Evolutionary conservation across 92 coral and sea anemone genomes (phyloP).

Genomic region (Parazoanthus darwini): DNA sequence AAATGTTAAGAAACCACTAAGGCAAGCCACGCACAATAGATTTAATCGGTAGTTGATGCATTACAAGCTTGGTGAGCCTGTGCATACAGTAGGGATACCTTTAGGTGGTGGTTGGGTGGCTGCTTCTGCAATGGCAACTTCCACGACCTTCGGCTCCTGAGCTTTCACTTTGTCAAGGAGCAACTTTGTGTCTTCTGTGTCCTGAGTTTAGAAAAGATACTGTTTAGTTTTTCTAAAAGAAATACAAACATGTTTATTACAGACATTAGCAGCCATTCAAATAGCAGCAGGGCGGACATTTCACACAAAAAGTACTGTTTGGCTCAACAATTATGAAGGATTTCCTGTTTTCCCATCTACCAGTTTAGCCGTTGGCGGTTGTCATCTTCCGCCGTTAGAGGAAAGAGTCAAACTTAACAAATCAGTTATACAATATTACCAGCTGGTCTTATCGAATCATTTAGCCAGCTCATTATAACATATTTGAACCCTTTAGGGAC

Average conservation of each 20-base stretch:
- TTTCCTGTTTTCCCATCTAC: too few species aligned
- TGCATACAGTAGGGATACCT: slow-evolving; percentile 6
- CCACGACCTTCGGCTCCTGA: slow-evolving; percentile 19
- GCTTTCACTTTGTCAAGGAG: slow-evolving; percentile 26
- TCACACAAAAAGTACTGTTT: too few species aligned
- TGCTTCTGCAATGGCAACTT: slow-evolving; percentile 33
- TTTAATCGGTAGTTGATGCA: background rate
- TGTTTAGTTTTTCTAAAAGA: background rate
- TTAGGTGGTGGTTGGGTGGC: background rate
- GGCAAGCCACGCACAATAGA: background rate
- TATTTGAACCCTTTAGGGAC: too few species aligned
- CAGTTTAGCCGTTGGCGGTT: too few species aligned
- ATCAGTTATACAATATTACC: too few species aligned
- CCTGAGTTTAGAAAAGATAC: background rate
- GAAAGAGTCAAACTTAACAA: too few species aligned
- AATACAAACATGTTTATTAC: background rate
- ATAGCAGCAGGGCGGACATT: too few species aligned
- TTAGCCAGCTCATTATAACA: too few species aligned
- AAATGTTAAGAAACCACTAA: too few species aligned
- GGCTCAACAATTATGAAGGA: too few species aligned
- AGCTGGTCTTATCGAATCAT: too few species aligned
- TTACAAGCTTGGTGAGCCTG: background rate
- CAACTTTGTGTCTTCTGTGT: slow-evolving; percentile 8
- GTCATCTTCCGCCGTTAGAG: too few species aligned
- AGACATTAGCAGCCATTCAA: background rate